These are phyloP conservation scores for Marasmarcha lunaedactyla DNA, from an alignment of 2,888 invertebrate genomes.

Conservation along the genomic window DNA sequence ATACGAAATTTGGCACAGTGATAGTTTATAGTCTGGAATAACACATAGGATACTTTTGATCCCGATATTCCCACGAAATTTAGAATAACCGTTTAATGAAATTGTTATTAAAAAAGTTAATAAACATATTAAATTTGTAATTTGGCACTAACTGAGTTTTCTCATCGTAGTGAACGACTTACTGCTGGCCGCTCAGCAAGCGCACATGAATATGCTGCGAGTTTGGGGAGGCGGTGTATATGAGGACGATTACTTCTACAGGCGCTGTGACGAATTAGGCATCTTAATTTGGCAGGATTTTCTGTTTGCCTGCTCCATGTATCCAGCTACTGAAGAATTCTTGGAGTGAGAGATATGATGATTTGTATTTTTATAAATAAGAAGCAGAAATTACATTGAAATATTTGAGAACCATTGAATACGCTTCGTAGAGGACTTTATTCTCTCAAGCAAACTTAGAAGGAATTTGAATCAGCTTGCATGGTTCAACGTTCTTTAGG, in stretches of 20 bases:
- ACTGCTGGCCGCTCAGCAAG: constrained; percentile 76
- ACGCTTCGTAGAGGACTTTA: too few species aligned
- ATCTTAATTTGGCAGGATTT: constrained; percentile 98
- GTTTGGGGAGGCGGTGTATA: constrained; percentile 99
- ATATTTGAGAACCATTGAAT: too few species aligned
- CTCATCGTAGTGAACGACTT: constrained; percentile 67
- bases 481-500: too few species aligned
- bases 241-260: constrained; percentile 91
- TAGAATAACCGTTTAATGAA: too few species aligned
- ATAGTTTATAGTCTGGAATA: too few species aligned
- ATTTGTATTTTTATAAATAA: not conserved
- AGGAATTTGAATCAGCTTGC: not conserved
- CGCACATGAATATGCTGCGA: constrained; percentile 93
- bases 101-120: too few species aligned
- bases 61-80: too few species aligned
- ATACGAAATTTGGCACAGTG: too few species aligned
- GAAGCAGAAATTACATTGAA: not conserved
- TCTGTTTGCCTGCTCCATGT: constrained; percentile 97
- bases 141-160: too few species aligned
- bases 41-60: too few species aligned
- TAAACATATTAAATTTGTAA: too few species aligned
- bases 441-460: too few species aligned
- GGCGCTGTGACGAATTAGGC: constrained; percentile 87
- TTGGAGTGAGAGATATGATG: constrained; percentile 48
- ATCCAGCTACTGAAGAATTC: constrained; percentile 82